These are phyloP conservation scores for Dolichopus griseipennis DNA, from an alignment of 2,888 invertebrate genomes.

Conservation along the genomic window DNA sequence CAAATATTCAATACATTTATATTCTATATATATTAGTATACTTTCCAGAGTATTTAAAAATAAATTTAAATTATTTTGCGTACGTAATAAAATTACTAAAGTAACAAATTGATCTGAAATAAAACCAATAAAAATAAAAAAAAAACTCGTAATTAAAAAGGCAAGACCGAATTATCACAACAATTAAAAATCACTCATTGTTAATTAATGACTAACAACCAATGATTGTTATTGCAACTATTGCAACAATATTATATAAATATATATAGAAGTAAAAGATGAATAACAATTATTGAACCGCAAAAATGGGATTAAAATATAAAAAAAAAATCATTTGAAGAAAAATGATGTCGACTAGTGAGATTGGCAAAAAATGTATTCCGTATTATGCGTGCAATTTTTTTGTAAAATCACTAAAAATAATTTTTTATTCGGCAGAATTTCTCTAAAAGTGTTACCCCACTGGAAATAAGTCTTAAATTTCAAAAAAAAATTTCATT, in stretches of 20 bases:
- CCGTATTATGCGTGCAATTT: too few species aligned
- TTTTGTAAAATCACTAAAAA: too few species aligned
- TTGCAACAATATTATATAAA: neutral
- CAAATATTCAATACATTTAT: neutral
- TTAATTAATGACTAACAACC: neutral
- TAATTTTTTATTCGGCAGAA: too few species aligned
- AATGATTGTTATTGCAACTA: neutral
- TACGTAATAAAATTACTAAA: neutral
- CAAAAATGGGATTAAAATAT: neutral
- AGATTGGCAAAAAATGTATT: too few species aligned
- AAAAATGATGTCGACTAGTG: too few species aligned
- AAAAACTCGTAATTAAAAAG: neutral
- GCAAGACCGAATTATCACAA: neutral
- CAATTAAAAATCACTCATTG: conserved; percentile 6
- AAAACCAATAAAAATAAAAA: neutral
- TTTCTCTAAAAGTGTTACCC: too few species aligned
- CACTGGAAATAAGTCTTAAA: too few species aligned
- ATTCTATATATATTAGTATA: too few species aligned
- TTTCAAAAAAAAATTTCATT: too few species aligned
- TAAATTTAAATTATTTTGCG: neutral
- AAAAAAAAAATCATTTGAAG: neutral
- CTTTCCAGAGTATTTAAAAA: neutral
- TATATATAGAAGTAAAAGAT: neutral
- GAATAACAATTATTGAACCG: conserved; percentile 1
- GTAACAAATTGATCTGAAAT: neutral